These are phyloP conservation scores for Hyaena hyaena DNA, from an alignment of 2,113 vertebrate species.

Conservation along the genomic window DNA sequence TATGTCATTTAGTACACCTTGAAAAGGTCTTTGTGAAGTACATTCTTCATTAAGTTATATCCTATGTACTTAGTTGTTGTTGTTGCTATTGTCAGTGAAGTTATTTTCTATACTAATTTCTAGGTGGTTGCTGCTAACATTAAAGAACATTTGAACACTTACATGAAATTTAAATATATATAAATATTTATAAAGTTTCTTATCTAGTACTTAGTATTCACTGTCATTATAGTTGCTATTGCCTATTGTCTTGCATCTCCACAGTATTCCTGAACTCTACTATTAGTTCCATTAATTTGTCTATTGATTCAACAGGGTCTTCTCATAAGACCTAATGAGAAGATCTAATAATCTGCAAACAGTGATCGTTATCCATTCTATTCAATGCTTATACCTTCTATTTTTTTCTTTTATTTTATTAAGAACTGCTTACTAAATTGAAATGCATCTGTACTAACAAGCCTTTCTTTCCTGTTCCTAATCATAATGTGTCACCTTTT, in stretches of 20 bases:
- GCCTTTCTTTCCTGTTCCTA: neutral
- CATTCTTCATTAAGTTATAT: neutral
- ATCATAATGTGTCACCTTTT: neutral
- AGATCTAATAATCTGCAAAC: neutral
- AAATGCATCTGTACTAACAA: neutral
- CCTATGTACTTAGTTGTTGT: neutral
- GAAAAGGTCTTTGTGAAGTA: neutral
- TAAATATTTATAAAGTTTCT: neutral
- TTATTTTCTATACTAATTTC: neutral
- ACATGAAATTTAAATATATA: neutral
- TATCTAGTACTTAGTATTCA: neutral
- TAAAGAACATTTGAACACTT: neutral
- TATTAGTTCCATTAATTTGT: neutral
- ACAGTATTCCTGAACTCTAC: neutral
- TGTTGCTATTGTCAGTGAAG: neutral
- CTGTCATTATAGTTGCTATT: neutral
- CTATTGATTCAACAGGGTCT: neutral
- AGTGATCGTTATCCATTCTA: neutral
- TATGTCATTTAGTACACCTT: neutral
- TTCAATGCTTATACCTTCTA: neutral
- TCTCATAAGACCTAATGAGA: no score
- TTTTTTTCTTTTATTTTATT: neutral
- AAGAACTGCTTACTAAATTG: neutral
- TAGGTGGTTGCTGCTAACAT: neutral
- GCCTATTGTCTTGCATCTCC: neutral